Percentiles rank a stretch among this genome's conserved stretches.
These are phyloP conservation scores for Otus sunia DNA, from an alignment of 2,113 vertebrate species.

Conservation along the genomic window DNA sequence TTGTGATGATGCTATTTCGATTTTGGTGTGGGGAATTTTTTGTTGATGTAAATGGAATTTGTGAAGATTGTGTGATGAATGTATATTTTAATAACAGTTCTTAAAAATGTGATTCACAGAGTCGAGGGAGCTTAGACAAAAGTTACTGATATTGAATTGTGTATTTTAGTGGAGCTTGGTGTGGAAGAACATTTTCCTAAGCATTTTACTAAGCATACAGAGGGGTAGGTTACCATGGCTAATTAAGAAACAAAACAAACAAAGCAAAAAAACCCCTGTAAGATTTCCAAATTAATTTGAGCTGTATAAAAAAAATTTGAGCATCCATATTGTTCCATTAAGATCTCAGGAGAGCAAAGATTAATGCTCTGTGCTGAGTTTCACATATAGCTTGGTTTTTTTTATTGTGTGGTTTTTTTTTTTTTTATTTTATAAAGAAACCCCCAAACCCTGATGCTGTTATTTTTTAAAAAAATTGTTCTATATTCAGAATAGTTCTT, in stretches of 20 bases:
- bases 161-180: neutral
- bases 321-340: neutral
- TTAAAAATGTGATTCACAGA: neutral
- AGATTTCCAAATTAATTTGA: neutral
- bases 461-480: neutral
- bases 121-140: neutral
- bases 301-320: neutral
- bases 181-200: neutral
- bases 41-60: neutral
- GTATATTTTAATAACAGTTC: neutral
- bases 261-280: fast-evolving
- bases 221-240: neutral
- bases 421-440: neutral
- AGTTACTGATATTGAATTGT: neutral
- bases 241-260: neutral
- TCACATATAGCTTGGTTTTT: neutral
- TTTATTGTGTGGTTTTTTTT: neutral
- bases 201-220: neutral
- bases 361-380: neutral
- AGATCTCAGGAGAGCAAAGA: neutral
- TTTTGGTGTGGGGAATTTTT: neutral
- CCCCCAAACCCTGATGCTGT: fast-evolving
- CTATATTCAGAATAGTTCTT: neutral
- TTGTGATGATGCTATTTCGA: neutral
- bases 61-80: neutral